Percentiles rank a stretch among this genome's conserved stretches.
These are phyloP conservation scores for Scolopax mira DNA, from an alignment of 2,113 vertebrate genomes.

Conservation along the genomic window DNA sequence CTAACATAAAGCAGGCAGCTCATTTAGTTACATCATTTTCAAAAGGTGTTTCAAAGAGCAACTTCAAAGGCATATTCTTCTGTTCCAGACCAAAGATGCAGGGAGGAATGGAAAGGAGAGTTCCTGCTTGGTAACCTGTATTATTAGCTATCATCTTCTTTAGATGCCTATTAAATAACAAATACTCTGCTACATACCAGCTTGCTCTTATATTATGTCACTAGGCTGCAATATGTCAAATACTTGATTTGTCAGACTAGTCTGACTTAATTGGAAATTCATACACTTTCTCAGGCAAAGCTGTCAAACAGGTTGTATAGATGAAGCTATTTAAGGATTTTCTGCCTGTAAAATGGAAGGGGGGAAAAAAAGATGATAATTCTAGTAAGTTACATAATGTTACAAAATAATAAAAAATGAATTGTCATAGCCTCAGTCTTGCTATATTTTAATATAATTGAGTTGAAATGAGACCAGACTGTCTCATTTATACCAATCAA, in stretches of 20 bases:
- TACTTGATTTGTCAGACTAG: background rate
- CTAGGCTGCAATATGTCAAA: background rate
- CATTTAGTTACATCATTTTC: slow-evolving; percentile 16
- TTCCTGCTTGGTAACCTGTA: background rate
- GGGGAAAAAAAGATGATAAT: background rate
- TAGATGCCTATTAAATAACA: background rate
- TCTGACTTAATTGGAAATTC: slow-evolving; percentile 44
- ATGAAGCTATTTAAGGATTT: slow-evolving; percentile 34
- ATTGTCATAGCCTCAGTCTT: background rate
- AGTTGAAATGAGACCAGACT: background rate
- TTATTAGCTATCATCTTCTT: slow-evolving; percentile 19
- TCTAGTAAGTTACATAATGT: slow-evolving; percentile 46
- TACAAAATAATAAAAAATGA: slow-evolving; percentile 43
- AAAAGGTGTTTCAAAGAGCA: background rate
- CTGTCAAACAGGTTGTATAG: slow-evolving; percentile 2
- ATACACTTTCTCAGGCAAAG: background rate
- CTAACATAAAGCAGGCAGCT: background rate
- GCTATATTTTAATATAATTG: slow-evolving; percentile 47
- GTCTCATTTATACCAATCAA: slow-evolving; percentile 28
- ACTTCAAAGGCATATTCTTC: background rate
- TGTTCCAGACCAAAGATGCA: background rate
- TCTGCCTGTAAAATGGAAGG: slow-evolving; percentile 16
- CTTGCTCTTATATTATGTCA: background rate
- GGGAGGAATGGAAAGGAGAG: background rate
- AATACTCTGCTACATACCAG: background rate